Percentiles rank a stretch among this genome's conserved stretches.
Evolutionary conservation across 2,888 invertebrate species (phyloP).

Genomic region (Drosophila lacicola): DNA sequence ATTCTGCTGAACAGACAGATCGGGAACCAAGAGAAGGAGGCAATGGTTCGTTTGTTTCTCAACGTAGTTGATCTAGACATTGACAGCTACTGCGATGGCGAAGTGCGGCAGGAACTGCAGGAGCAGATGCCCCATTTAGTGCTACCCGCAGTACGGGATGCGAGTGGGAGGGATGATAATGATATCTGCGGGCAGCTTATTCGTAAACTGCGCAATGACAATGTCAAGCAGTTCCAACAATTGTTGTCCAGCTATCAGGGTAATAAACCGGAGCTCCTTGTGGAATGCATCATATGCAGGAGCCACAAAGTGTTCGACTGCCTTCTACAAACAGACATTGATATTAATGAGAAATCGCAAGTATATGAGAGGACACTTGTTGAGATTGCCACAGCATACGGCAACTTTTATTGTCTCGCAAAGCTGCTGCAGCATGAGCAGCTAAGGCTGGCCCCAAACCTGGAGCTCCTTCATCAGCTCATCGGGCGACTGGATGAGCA

Average conservation of each 20-base stretch:
- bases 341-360: conserved; percentile 84
- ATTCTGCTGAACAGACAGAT: conserved; percentile 73
- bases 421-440: conserved; percentile 84
- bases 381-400: conserved; percentile 88
- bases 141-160: neutral
- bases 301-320: conserved; percentile 85
- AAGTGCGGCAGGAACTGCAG: conserved; percentile 64
- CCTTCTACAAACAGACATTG: conserved; percentile 85
- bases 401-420: conserved; percentile 82
- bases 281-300: conserved; percentile 86
- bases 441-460: conserved; percentile 85
- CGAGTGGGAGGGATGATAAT: neutral
- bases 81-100: conserved; percentile 77
- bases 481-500: conserved; percentile 19
- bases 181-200: conserved; percentile 85
- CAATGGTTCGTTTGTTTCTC: conserved; percentile 72
- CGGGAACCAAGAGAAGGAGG: conserved; percentile 50
- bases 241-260: conserved; percentile 83
- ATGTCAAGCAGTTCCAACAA: conserved; percentile 87
- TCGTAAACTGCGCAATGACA: conserved; percentile 85
- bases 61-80: conserved; percentile 60
- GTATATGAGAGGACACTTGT: conserved; percentile 85
- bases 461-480: conserved; percentile 9
- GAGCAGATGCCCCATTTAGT: conserved; percentile 2
- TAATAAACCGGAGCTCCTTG: conserved; percentile 64